These are phyloP conservation scores for Sclerodermus sp. DNA, from an alignment of 2,888 invertebrate species.

Conservation along the genomic window DNA sequence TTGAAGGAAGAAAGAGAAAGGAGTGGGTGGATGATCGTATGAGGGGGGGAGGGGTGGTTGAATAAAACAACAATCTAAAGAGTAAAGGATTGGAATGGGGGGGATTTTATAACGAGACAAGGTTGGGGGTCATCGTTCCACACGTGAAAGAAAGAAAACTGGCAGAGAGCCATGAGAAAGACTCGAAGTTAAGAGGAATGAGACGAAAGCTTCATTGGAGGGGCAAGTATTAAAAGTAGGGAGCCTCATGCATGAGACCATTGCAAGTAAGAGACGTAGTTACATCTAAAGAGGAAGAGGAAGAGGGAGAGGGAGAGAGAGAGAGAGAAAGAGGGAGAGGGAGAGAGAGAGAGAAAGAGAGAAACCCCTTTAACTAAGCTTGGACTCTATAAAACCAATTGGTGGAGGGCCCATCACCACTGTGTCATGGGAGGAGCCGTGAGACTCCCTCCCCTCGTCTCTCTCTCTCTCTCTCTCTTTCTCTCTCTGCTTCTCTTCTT, in stretches of 20 bases:
- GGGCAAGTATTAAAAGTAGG: background rate
- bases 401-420: too few species aligned
- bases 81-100: too few species aligned
- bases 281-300: slow-evolving; percentile 8
- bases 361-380: background rate
- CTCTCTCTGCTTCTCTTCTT: slow-evolving; percentile 6
- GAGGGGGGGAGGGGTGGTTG: slow-evolving; percentile 1
- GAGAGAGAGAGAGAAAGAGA: slow-evolving; percentile 5
- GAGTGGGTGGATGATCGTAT: background rate
- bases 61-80: too few species aligned
- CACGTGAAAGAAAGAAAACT: slow-evolving; percentile 27
- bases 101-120: slow-evolving; percentile 39
- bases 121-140: slow-evolving; percentile 41
- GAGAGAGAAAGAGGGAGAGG: slow-evolving; percentile 5
- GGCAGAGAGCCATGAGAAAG: slow-evolving; percentile 42
- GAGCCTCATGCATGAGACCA: too few species aligned
- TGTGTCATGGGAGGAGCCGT: too few species aligned
- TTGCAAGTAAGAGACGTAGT: too few species aligned
- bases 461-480: slow-evolving; percentile 17
- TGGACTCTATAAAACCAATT: slow-evolving; percentile 17
- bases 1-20: slow-evolving; percentile 1
- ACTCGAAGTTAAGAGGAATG: too few species aligned
- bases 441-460: slow-evolving; percentile 6
- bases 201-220: slow-evolving; percentile 20
- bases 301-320: slow-evolving; percentile 11